These are phyloP conservation scores for Sphaerophoria taeniata DNA, from an alignment of 2,888 invertebrate genomes.

Conservation along the genomic window DNA sequence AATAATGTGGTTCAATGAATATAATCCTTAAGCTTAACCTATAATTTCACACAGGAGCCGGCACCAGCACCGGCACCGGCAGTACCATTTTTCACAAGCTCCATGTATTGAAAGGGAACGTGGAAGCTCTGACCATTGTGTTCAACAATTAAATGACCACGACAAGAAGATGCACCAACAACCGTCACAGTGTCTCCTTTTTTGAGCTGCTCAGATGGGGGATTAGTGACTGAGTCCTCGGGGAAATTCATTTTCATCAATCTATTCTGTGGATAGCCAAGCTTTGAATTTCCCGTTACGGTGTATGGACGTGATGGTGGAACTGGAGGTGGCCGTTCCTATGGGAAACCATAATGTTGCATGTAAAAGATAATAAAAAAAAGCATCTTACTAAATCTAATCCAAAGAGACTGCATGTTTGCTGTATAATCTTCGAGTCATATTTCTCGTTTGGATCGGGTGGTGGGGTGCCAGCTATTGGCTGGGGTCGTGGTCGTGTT, in stretches of 20 bases:
- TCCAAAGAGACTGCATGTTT: slow-evolving; percentile 95
- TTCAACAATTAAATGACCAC: slow-evolving; percentile 95
- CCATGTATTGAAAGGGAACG: slow-evolving; percentile 93
- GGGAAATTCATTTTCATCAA: slow-evolving; percentile 95
- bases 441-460: slow-evolving; percentile 93
- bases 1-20: slow-evolving; percentile 39
- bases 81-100: slow-evolving; percentile 83
- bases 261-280: slow-evolving; percentile 96
- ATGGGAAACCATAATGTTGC: slow-evolving; percentile 74
- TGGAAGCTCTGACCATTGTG: slow-evolving; percentile 89
- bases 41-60: slow-evolving; percentile 77
- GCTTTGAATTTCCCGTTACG: slow-evolving; percentile 93
- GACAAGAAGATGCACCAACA: slow-evolving; percentile 92
- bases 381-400: slow-evolving; percentile 89
- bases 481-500: slow-evolving; percentile 92
- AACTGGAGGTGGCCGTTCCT: slow-evolving; percentile 96
- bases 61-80: slow-evolving; percentile 63
- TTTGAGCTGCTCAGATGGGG: slow-evolving; percentile 84
- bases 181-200: slow-evolving; percentile 95
- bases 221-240: slow-evolving; percentile 83
- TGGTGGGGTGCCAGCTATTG: slow-evolving; percentile 95
- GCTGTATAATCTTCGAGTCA: slow-evolving; percentile 94
- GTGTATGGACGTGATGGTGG: slow-evolving; percentile 96
- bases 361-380: neutral
- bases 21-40: slow-evolving; percentile 60